Evolutionary conservation across 2,113 vertebrate species (phyloP).

Genomic region (Acanthochromis polyacanthus): DNA sequence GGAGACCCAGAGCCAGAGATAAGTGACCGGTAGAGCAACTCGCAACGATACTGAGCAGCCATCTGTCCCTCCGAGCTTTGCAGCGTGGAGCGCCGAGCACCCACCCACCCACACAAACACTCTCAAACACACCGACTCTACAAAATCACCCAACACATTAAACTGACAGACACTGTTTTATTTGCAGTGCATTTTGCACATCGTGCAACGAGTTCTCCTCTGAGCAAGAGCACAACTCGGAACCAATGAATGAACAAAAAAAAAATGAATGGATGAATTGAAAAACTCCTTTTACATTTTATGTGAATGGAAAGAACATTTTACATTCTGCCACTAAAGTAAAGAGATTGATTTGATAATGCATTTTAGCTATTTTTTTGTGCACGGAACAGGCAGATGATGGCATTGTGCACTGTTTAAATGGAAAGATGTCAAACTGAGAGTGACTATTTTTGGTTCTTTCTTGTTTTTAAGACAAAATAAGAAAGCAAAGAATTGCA

Average conservation of each 20-base stretch:
- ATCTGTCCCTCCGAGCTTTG: constrained; percentile 79
- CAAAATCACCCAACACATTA: constrained; percentile 13
- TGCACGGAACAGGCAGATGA: not conserved
- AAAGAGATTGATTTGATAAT: constrained; percentile 20
- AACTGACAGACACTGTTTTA: constrained; percentile 28
- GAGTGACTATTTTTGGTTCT: not conserved
- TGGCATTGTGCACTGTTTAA: not conserved
- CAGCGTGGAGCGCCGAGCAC: constrained; percentile 6
- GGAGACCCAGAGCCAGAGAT: constrained; percentile 70
- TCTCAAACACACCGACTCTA: constrained; percentile 13
- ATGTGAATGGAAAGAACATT: not conserved
- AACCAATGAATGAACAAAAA: constrained; percentile 17
- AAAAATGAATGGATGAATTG: constrained; percentile 9
- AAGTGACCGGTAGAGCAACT: constrained; percentile 61
- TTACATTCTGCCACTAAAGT: not conserved
- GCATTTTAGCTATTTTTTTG: constrained; percentile 21
- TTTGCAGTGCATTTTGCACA: constrained; percentile 21
- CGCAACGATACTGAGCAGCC: constrained; percentile 63
- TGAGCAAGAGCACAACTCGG: not conserved
- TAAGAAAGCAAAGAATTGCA: constrained; percentile 5
- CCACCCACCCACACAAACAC: constrained; percentile 49
- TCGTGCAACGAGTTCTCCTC: not conserved
- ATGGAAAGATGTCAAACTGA: not conserved
- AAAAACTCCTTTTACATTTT: not conserved
- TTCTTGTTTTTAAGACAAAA: constrained; percentile 5